A percentile compares a stretch with the other conserved stretches of the same genome.
phyloP scores from a whole-genome alignment of 2,888 invertebrate species.

The Dicycla oo region DNA sequence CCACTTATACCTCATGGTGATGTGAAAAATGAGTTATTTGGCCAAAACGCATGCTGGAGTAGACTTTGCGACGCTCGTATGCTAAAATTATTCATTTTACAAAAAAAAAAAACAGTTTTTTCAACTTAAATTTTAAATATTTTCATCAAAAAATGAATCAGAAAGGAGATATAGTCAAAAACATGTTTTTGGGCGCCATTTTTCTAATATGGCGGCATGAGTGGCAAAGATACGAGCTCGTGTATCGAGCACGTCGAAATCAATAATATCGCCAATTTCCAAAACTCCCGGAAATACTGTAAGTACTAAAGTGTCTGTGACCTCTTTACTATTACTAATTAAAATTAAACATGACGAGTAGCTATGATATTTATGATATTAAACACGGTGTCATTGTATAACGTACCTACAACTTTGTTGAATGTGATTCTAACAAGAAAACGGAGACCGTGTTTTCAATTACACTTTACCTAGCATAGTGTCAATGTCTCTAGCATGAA shows the following conservation, averaged over 20 bases:
- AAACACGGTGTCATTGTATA: slow-evolving; percentile 23
- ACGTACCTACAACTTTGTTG: slow-evolving; percentile 12
- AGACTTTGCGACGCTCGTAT: not conserved
- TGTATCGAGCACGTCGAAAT: not conserved
- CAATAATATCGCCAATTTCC: too few species aligned
- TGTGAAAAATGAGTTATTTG: not conserved
- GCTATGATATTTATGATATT: slow-evolving; percentile 26
- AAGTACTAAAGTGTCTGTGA: not conserved
- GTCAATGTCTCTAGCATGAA: slow-evolving; percentile 71
- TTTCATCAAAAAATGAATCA: not conserved
- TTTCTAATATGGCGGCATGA: not conserved
- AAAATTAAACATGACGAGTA: slow-evolving; percentile 25
- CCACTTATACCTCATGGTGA: not conserved
- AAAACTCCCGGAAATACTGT: too few species aligned
- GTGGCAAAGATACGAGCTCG: not conserved
- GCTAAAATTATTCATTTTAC: not conserved
- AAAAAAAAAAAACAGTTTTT: not conserved
- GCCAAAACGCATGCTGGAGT: not conserved
- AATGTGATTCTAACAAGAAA: slow-evolving; percentile 40
- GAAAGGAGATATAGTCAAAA: not conserved
- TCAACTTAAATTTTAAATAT: not conserved
- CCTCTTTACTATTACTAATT: slow-evolving; percentile 20
- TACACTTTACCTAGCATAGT: slow-evolving; percentile 57
- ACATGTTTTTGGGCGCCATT: not conserved
- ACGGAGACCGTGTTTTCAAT: slow-evolving; percentile 35